These are phyloP conservation scores for Leptocoma aspasia DNA, from an alignment of 2,113 vertebrate species.

Conservation along the genomic window DNA sequence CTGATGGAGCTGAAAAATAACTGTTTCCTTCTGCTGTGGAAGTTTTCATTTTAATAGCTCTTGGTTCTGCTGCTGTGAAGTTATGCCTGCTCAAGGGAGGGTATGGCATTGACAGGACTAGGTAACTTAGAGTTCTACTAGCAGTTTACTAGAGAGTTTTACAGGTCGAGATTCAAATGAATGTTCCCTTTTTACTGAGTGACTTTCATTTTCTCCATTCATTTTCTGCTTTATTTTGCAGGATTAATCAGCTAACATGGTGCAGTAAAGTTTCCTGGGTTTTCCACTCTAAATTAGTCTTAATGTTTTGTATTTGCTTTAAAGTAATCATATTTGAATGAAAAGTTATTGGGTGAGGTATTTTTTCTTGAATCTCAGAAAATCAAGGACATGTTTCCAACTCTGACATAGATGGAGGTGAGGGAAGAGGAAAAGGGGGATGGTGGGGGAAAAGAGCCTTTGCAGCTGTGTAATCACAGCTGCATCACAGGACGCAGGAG, in stretches of 20 bases:
- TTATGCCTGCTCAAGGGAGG: background rate
- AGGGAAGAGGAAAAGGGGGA: background rate
- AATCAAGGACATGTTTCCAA: background rate
- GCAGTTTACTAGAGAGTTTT: too few relatives aligned
- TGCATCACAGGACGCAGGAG: background rate
- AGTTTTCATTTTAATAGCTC: background rate
- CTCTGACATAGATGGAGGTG: background rate
- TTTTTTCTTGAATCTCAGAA: background rate
- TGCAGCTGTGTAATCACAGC: conserved; percentile 16
- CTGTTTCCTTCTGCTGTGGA: background rate
- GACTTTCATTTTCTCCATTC: background rate
- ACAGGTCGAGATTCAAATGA: background rate
- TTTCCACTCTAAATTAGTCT: background rate
- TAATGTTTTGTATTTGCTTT: background rate
- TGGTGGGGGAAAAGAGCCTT: background rate
- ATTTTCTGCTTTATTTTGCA: background rate
- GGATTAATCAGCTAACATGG: background rate
- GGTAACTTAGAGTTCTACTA: background rate
- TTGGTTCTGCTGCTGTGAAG: background rate
- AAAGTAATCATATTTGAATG: background rate
- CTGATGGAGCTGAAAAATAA: background rate
- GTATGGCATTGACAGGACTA: background rate
- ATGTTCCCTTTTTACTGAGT: background rate
- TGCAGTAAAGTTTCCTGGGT: background rate
- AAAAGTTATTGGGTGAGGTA: background rate